Percentiles rank a stretch among this genome's conserved stretches.
Conservation (phyloP, 2,888 invertebrate genomes). For the Chrysomela aeneicollis region DNA sequence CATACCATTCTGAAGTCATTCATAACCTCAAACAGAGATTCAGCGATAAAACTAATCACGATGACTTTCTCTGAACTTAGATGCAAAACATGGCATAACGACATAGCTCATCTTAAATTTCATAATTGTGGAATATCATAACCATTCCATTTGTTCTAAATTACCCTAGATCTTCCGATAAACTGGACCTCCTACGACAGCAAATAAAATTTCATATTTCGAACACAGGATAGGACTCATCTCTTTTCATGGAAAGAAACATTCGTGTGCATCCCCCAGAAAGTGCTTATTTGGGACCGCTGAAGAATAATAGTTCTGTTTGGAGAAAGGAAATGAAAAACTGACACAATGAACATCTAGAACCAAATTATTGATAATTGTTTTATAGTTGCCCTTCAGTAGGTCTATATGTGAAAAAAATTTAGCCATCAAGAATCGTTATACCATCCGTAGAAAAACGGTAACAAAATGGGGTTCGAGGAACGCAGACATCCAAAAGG, state of each 20-base stretch:
- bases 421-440: too few relatives aligned
- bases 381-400: too few relatives aligned
- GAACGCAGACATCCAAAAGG: too few relatives aligned
- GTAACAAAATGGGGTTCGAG: too few relatives aligned
- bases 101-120: slow-evolving; percentile 39
- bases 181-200: slow-evolving; percentile 46
- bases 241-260: not conserved
- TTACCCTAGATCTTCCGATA: slow-evolving; percentile 46
- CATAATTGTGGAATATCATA: slow-evolving; percentile 43
- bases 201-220: slow-evolving; percentile 32
- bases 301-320: too few relatives aligned
- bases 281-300: slow-evolving; percentile 13
- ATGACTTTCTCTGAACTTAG: slow-evolving; percentile 39
- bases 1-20: slow-evolving; percentile 31
- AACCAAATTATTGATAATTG: too few relatives aligned
- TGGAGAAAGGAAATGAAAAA: too few relatives aligned
- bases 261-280: not conserved
- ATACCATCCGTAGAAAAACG: too few relatives aligned
- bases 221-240: not conserved
- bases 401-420: too few relatives aligned
- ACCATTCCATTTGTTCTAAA: slow-evolving; percentile 47
- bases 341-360: too few relatives aligned
- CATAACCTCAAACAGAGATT: slow-evolving; percentile 33
- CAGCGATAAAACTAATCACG: slow-evolving; percentile 34
- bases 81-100: slow-evolving; percentile 28